phyloP scores from a whole-genome alignment of 2,888 invertebrate species.

The Parasteatoda lunata region DNA sequence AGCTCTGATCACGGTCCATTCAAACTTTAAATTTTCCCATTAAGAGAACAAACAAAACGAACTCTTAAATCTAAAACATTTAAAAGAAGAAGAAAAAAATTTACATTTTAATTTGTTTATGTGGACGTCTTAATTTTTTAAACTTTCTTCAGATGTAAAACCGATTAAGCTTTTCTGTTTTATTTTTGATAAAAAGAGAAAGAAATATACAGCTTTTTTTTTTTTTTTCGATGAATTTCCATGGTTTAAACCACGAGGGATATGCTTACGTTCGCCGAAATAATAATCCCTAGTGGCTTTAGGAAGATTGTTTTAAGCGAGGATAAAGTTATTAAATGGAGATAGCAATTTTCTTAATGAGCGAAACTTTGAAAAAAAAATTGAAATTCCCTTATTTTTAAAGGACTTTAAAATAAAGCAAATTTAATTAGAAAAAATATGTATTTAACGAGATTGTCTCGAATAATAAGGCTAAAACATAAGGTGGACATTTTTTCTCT shows the following conservation, averaged over 20 bases:
- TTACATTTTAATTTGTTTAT: constrained; percentile 56
- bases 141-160: background rate
- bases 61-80: constrained; percentile 35
- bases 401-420: no score
- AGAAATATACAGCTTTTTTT: background rate
- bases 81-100: constrained; percentile 21
- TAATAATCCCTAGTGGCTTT: background rate
- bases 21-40: constrained; percentile 47
- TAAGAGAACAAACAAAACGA: constrained; percentile 43
- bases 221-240: background rate
- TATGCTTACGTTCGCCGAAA: background rate
- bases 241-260: constrained; percentile 3
- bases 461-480: no score
- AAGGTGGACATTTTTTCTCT: no score
- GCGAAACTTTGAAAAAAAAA: background rate
- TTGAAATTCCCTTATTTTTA: no score
- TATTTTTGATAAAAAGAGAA: constrained; percentile 6
- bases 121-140: constrained; percentile 37
- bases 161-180: background rate
- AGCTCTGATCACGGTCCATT: constrained; percentile 18
- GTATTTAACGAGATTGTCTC: no score
- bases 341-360: constrained; percentile 2
- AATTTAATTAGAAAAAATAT: no score
- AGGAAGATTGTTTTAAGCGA: background rate
- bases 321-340: background rate